A percentile compares a stretch with the other conserved stretches of the same genome.
Conservation (phyloP, 2,888 invertebrate species). For the Trissolcus brochymenae region DNA sequence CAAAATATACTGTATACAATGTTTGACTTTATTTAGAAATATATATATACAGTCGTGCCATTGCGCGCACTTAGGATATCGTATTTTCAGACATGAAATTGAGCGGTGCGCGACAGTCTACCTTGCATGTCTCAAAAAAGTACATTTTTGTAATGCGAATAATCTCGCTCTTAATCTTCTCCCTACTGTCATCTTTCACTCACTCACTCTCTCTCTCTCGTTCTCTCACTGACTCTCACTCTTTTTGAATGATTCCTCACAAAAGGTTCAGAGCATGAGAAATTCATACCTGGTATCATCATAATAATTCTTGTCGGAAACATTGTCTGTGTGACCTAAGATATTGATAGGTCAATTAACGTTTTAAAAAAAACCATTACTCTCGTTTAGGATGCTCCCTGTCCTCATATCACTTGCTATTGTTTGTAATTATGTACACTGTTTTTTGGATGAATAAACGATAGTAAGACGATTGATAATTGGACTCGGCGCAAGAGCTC, state of each 20-base stretch:
- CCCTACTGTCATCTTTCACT: conserved; percentile 8
- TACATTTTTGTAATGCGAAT: conserved; percentile 46
- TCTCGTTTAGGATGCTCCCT: conserved; percentile 48
- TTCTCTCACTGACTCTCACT: conserved; percentile 20
- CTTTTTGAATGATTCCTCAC: conserved; percentile 34
- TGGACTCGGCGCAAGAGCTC: conserved; percentile 65
- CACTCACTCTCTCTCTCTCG: conserved; percentile 1
- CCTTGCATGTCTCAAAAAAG: conserved; percentile 66
- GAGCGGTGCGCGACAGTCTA: conserved; percentile 72
- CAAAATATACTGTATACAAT: conserved; percentile 76
- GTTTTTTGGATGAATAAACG: conserved; percentile 72
- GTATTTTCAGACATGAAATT: conserved; percentile 70
- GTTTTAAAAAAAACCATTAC: conserved; percentile 27
- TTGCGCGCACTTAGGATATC: conserved; percentile 70
- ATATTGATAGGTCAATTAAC: conserved; percentile 6
- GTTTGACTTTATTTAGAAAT: conserved; percentile 75
- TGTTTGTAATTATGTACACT: conserved; percentile 75
- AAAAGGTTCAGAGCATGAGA: conserved; percentile 41
- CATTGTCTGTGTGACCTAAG: conserved; percentile 44
- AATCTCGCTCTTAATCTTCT: conserved; percentile 15
- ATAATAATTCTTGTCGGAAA: conserved; percentile 11
- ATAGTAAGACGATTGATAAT: conserved; percentile 73
- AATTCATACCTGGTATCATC: conserved; percentile 10
- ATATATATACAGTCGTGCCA: conserved; percentile 71
- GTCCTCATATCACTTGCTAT: conserved; percentile 63